Evolutionary conservation across 2,888 invertebrate genomes (phyloP).

Genomic region (Bruchidius siliquastri): DNA sequence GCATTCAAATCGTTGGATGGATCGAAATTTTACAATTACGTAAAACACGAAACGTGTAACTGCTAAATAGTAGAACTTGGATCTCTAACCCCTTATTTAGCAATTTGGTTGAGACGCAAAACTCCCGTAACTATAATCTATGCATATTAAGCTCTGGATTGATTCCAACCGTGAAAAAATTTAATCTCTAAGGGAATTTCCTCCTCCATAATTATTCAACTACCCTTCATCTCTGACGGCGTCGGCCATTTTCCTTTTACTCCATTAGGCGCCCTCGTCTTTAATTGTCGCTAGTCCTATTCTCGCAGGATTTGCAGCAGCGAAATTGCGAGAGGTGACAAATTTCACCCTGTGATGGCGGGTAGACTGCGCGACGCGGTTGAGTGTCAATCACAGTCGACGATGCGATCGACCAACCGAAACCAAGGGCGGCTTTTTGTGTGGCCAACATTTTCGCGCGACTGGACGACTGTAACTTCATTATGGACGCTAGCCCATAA

Average conservation of each 20-base stretch:
- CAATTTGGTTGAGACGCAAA: too few species aligned
- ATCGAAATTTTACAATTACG: too few species aligned
- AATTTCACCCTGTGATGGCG: neutral
- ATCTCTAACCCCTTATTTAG: too few species aligned
- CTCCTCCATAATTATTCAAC: neutral
- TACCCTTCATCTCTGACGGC: neutral
- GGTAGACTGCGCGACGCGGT: neutral
- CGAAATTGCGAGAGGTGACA: neutral
- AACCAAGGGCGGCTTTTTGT: neutral
- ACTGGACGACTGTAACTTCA: constrained; percentile 3
- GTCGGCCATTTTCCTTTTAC: neutral
- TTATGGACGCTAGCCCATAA: constrained; percentile 3
- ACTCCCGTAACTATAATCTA: too few species aligned
- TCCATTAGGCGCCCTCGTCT: neutral
- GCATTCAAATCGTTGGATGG: too few species aligned
- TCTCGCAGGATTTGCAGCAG: neutral
- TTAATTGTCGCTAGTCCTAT: neutral
- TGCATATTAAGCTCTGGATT: too few species aligned
- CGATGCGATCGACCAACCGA: neutral
- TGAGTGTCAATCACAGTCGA: constrained; percentile 1
- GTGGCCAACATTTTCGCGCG: neutral
- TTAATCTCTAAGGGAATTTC: neutral
- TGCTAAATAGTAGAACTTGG: too few species aligned
- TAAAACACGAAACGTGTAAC: too few species aligned
- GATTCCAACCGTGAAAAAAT: neutral